Evolutionary conservation across 2,888 invertebrate species (phyloP).

Genomic region (Microctonus hyperodae): DNA sequence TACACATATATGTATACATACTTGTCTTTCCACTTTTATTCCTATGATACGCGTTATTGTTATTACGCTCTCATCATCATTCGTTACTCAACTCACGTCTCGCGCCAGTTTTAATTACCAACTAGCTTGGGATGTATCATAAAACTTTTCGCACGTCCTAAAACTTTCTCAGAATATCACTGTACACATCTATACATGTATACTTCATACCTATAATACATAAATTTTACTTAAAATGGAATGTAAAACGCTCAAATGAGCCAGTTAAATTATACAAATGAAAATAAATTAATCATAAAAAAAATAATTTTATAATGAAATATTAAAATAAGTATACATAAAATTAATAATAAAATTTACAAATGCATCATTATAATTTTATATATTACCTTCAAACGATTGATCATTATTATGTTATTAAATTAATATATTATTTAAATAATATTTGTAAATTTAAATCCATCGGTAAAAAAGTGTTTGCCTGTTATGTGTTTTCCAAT

Average conservation of each 20-base stretch:
- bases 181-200: neutral
- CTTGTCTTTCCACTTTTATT: slow-evolving; percentile 1
- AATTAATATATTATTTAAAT: too few species aligned
- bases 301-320: neutral
- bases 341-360: too few species aligned
- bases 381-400: too few species aligned
- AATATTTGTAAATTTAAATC: too few species aligned
- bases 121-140: slow-evolving; percentile 46
- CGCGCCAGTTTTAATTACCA: slow-evolving; percentile 49
- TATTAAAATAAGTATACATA: neutral
- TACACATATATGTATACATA: neutral
- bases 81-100: slow-evolving; percentile 45
- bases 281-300: neutral
- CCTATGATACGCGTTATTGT: slow-evolving; percentile 33
- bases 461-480: too few species aligned
- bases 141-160: slow-evolving; percentile 44
- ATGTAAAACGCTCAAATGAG: neutral
- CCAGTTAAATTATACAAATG: neutral
- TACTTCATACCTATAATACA: neutral
- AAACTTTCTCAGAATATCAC: slow-evolving; percentile 29
- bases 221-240: neutral
- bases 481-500: neutral
- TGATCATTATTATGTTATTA: too few species aligned
- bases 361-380: too few species aligned
- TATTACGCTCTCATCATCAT: slow-evolving; percentile 42